These are phyloP conservation scores for Gobio gobio DNA, from an alignment of 2,113 vertebrate genomes.

Conservation along the genomic window DNA sequence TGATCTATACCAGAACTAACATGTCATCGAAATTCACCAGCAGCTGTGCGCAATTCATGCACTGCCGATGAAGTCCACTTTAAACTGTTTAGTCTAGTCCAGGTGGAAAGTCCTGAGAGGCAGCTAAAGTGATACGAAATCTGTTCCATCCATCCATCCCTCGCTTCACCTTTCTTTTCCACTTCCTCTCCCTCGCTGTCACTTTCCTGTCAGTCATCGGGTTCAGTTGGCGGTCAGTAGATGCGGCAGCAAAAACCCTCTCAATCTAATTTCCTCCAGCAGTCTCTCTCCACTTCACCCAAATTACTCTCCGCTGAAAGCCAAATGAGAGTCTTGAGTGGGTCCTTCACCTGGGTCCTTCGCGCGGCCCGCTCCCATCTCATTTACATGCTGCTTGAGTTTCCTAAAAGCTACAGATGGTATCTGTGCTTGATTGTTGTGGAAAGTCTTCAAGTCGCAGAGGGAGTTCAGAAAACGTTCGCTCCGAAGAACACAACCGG, in stretches of 20 bases:
- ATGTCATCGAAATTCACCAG: neutral
- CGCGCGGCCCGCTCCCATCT: neutral
- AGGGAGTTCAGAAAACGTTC: conserved; percentile 37
- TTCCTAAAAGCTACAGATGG: neutral
- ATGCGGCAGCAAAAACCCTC: conserved; percentile 26
- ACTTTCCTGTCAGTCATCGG: conserved; percentile 31
- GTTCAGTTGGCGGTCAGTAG: conserved; percentile 51
- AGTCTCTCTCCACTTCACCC: conserved; percentile 23
- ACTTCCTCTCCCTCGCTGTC: conserved; percentile 38
- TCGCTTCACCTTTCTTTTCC: neutral
- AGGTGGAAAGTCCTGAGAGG: neutral
- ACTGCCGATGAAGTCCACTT: neutral
- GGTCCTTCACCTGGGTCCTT: neutral
- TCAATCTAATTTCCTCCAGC: conserved; percentile 40
- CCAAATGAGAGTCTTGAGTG: conserved; percentile 33
- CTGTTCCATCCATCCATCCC: neutral
- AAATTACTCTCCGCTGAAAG: conserved; percentile 38
- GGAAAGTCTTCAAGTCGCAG: neutral
- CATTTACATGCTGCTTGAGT: neutral
- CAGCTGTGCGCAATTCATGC: neutral
- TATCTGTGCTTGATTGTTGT: neutral
- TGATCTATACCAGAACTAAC: neutral
- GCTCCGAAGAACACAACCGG: conserved; percentile 16
- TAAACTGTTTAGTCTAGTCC: conserved; percentile 20
- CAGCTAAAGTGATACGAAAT: neutral